Base-by-base conservation (phyloP, 2,113 vertebrate genomes). In the Psophia crepitans region DNA sequence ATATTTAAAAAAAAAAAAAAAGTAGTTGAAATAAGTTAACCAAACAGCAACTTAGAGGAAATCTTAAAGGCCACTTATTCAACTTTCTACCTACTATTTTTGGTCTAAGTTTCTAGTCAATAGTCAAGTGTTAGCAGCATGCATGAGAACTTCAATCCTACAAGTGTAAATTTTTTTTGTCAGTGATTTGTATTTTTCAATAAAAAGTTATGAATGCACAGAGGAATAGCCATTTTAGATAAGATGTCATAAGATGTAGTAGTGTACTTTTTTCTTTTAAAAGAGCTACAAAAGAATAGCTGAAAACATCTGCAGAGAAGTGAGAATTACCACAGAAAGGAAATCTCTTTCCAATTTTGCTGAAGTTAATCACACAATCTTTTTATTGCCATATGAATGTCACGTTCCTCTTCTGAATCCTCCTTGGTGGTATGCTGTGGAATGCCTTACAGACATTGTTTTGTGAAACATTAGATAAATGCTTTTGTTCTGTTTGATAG, bases 221-320 rank as follows among this genome's bases (percentile, higher is more conserved):
- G 77, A 84, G 35, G 46, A 92, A 32, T 35, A 44, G 27, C 39
- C 9, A 4, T 85, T 71, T 68, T 76, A 5, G 5, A 2, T 48
- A 66, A 44, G 33, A 46, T 0, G 0, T 68, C 11, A 15, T 53
- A 20, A 81, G 22, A 11, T 76, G 9, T 88, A 28, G 16, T 39
- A 73, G 11, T 79, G 23, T 5, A 6, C 12, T 75, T 91, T 87
- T 87, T 71, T 51, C n/a, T 78, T 81, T 68, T 44, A 23, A 70
- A 87, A 61, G 6, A 56, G 17, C 35, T 90, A 1, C 23, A 4
- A 53, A 53, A 57, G 30, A 63, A 57, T 33, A 79, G n/a, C 54
- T 84, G 43, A 78, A 78, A 87, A 53, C 21, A 23, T n/a, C 30
- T 60, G 48, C 26, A 74, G 24, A 57, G 28, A 69, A 83, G 24